Base-by-base conservation (phyloP, 35 echinoderm and acorn worm species). In the Apostichopus japonicus region DNA sequence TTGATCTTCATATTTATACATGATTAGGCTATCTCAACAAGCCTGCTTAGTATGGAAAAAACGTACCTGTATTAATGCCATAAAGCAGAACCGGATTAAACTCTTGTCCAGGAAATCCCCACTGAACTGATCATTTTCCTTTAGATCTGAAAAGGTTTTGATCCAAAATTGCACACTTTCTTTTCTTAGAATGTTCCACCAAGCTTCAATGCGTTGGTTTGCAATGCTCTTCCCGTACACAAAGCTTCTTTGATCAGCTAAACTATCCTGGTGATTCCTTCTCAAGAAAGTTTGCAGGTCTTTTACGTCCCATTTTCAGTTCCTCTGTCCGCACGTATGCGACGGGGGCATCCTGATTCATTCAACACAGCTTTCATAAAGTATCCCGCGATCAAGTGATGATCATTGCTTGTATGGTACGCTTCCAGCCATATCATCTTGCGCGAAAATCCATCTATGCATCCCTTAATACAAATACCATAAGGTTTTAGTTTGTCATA, bases 101-200 rank as follows among this genome's bases (percentile, higher is more conserved):
- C 78, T 80, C 77, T 94, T 94, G 84, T 96, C 95, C 67, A 96
- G 83, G 53, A 24, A 88, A 72, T 89, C 93, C 1, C 92, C 93
- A 77, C 6, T 92, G 77, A 96, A 96, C 5, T 61, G 8, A 19
- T 86, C 87, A 91, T 94, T 78, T 24, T 96, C 79, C 75, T 94
- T 96, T 54, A 96, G 83, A 56, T 94, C 62, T 78, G 79, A 17
- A 27, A 96, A 94, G 10, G 89, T 55, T 62, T 96, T 87, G 61
- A 96, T 94, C 95, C 95, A 96, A 88, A 82, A 87, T 62, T 96
- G 88, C 5, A 79, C 72, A 94, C 93, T 87, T 56, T 96, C 24
- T 65, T 94, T 96, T 54, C 93, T 91, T 17, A 94, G 72, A 87
- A 96, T 88, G 84, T 78, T 94, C 95, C 95, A 94, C 95, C 92